Evolutionary conservation across 2,113 vertebrate genomes (phyloP), one percentile per base, ranked within the genome.

Genomic region (Phrynosoma blainvillii): DNA sequence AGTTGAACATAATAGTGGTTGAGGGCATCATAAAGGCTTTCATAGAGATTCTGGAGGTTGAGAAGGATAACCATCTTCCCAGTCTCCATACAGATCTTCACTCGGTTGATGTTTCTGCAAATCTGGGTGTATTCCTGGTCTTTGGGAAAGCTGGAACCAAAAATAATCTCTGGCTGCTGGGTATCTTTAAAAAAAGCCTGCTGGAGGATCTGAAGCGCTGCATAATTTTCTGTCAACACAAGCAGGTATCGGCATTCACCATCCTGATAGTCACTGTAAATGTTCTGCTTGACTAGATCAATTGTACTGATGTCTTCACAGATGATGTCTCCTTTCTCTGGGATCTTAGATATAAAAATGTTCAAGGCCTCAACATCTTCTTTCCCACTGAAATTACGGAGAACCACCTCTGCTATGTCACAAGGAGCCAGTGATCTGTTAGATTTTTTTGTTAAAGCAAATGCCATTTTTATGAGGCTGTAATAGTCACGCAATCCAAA

Each of bases 41-140:
- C 99, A 0, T 99, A 99, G 7, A 99, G 98, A 93, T 98, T 99
- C 66, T 98, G 99, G 92, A 99, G 94, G 94, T 99, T 99, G 59
- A 99, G 97, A 2, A 99, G 98, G 74, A 99, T 97, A 18, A 98
- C 97, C 76, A 90, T 98, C 92, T 96, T 96, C 74, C 99, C 99
- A 0, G 98, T 99, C 92, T 99, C 99, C 99, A 99, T 99, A 95
- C 99, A 99, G 83, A 98, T 95, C 94, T 99, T 99, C 42, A 99
- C 98, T 30, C 98, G 96, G 94, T 99, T 99, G 95, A 99, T 99
- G 94, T 99, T 98, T 76, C 98, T 96, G 96, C 99, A 99, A 90
- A 99, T 97, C 84, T 99, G 99, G 18, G 98, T 98, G 21, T 99
- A 99, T 80, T 99, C 98, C 32, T 99, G 99, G 92, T 99, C 99